phyloP scores from a whole-genome alignment of 2,888 invertebrate species.

The Tiliacea citrago region DNA sequence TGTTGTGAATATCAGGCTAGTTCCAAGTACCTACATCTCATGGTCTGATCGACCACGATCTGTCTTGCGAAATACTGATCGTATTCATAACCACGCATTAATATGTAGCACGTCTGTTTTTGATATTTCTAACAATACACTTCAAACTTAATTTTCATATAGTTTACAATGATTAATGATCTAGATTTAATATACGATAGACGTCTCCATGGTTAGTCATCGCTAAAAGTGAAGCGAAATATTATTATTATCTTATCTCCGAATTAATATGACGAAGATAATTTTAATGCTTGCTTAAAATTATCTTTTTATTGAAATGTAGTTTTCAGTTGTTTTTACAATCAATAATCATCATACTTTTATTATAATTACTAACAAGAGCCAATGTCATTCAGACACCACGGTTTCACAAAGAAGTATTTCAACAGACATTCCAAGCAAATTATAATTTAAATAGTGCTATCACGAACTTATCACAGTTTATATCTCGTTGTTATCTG shows the following conservation, averaged over 20 bases:
- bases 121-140: constrained; percentile 38
- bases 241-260: constrained; percentile 34
- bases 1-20: constrained; percentile 36
- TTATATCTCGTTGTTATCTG: constrained; percentile 54
- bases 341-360: constrained; percentile 24
- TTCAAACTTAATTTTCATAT: constrained; percentile 21
- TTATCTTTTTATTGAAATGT: too few species aligned
- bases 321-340: constrained; percentile 21
- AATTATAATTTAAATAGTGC: constrained; percentile 51
- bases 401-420: constrained; percentile 21
- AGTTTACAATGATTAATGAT: constrained; percentile 23
- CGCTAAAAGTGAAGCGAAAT: constrained; percentile 6
- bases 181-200: constrained; percentile 9
- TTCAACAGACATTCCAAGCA: constrained; percentile 47
- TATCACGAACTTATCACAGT: constrained; percentile 49
- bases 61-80: constrained; percentile 70
- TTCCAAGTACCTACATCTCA: constrained; percentile 62
- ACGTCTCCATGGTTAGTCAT: constrained; percentile 6
- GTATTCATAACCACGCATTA: constrained; percentile 51
- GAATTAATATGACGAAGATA: constrained; percentile 32
- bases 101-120: constrained; percentile 33
- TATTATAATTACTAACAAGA: constrained; percentile 19
- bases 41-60: constrained; percentile 72
- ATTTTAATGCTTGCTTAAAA: constrained; percentile 25
- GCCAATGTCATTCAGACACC: constrained; percentile 4